Base-by-base conservation (phyloP, 2,888 invertebrate species). In the Hedya salicella region DNA sequence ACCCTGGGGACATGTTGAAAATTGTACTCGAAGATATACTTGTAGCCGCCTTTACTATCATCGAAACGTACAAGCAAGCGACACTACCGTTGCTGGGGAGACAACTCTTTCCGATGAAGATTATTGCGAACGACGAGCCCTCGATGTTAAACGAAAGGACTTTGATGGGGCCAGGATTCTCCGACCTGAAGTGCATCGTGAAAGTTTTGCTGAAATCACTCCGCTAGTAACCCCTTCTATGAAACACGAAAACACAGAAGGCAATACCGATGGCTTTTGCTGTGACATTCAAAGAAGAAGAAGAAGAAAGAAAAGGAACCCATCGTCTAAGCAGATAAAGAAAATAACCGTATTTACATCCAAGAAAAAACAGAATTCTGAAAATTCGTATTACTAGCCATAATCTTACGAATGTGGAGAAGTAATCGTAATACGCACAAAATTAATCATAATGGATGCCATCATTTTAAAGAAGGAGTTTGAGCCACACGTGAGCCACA, bases 11-110 rank as follows among this genome's bases (percentile, higher is more conserved):
- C 90, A 87, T 70, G 91, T 91, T 2, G 88, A 87, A 25, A 90
- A 89, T 14, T 92, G 91, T 71, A 86, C 88, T 13, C 81, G 91
- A 19, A 92, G 90, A 42, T 90, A 88, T 9, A 92, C 91, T 0
- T 92, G 91, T 68, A 91, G 91, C 1, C 81, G 91, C 50, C 86
- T 86, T 42, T 85, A 74, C 67, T 81, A 88, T 82, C 78, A 89
- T 32, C 79, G 87, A 69, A 92, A 92, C 67, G 50, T 16, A 13
- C 52, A 60, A 56, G 32, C 54, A 11, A 48, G 17, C 8, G 52
- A 57, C 14, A 59, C 42, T 21, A 52, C 48, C 19, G 56, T 19
- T 6, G 54, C 44, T 21, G 60, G 60, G 1, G 44, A 61, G 9
- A 21, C 16, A 6, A 65, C 65, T 62, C 61, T 67, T 54, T 81